Conservation (phyloP, 2,888 invertebrate genomes). For the Bellardia pandia region DNA sequence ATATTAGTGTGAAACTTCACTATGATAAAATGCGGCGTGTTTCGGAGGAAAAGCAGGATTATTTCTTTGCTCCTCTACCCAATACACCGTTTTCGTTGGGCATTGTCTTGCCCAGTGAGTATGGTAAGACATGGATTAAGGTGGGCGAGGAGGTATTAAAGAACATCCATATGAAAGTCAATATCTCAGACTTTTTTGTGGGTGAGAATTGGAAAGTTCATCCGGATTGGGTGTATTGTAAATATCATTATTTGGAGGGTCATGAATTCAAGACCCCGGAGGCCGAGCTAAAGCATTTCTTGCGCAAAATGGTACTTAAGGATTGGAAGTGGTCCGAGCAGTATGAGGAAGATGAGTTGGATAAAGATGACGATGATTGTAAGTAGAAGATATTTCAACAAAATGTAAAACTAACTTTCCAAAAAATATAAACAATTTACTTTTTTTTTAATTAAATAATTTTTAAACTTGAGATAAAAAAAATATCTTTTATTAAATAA, state of each 20-base stretch:
- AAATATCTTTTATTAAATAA: too few relatives aligned
- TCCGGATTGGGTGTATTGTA: constrained; percentile 95
- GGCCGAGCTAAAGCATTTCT: constrained; percentile 90
- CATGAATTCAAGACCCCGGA: constrained; percentile 91
- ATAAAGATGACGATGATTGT: constrained; percentile 81
- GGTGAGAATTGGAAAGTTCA: constrained; percentile 92
- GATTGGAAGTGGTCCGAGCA: constrained; percentile 88
- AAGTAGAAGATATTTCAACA: constrained; percentile 51
- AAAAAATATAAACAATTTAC: too few relatives aligned
- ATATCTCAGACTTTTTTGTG: constrained; percentile 89
- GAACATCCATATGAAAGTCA: constrained; percentile 88
- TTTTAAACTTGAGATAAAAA: too few relatives aligned
- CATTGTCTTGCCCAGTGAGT: constrained; percentile 91
- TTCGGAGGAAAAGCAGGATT: constrained; percentile 91
- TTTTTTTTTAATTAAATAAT: too few relatives aligned
- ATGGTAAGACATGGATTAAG: constrained; percentile 87
- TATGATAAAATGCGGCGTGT: constrained; percentile 94
- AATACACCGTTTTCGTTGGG: constrained; percentile 95
- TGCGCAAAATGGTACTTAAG: constrained; percentile 87
- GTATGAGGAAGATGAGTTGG: constrained; percentile 84
- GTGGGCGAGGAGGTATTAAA: constrained; percentile 91
- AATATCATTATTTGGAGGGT: constrained; percentile 92
- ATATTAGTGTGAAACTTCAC: constrained; percentile 91
- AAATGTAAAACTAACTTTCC: too few relatives aligned
- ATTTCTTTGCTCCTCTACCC: constrained; percentile 92